phyloP scores from a whole-genome alignment of 2,888 invertebrate species.

The Zootermopsis nevadensis region DNA sequence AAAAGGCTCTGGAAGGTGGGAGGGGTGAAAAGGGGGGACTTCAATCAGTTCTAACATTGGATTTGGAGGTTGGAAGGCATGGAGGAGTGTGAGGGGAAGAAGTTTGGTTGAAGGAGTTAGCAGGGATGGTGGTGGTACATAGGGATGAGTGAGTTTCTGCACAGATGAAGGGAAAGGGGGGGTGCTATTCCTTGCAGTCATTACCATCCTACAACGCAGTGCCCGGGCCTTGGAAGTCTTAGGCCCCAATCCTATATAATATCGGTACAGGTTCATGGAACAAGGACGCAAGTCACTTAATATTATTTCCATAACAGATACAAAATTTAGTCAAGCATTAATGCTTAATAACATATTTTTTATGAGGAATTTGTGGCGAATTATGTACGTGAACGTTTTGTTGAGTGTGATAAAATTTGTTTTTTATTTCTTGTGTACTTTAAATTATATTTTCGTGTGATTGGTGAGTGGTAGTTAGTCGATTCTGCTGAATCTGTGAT shows the following conservation, averaged over 20 bases:
- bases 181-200: slow-evolving; percentile 34
- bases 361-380: too few species aligned
- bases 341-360: too few species aligned
- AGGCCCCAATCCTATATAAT: slow-evolving; percentile 42
- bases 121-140: slow-evolving; percentile 17
- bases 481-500: slow-evolving; percentile 1
- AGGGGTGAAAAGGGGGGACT: slow-evolving; percentile 23
- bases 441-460: neutral
- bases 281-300: neutral
- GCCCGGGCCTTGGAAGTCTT: slow-evolving; percentile 37
- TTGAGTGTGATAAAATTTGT: neutral
- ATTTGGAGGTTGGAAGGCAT: slow-evolving; percentile 34
- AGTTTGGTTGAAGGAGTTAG: slow-evolving; percentile 40
- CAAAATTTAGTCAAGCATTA: too few species aligned
- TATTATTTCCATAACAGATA: neutral
- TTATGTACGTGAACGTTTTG: too few species aligned
- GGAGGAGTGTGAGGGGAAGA: slow-evolving; percentile 6
- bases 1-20: slow-evolving; percentile 22
- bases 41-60: slow-evolving; percentile 43
- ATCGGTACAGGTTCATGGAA: slow-evolving; percentile 15
- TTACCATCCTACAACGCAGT: slow-evolving; percentile 36
- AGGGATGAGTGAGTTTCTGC: slow-evolving; percentile 33
- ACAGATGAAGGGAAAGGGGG: slow-evolving; percentile 18
- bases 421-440: neutral
- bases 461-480: slow-evolving; percentile 15